Evolutionary conservation across 2,797 vertebrate genomes (phyloP).

Genomic region (Sitta carolinensis): DNA sequence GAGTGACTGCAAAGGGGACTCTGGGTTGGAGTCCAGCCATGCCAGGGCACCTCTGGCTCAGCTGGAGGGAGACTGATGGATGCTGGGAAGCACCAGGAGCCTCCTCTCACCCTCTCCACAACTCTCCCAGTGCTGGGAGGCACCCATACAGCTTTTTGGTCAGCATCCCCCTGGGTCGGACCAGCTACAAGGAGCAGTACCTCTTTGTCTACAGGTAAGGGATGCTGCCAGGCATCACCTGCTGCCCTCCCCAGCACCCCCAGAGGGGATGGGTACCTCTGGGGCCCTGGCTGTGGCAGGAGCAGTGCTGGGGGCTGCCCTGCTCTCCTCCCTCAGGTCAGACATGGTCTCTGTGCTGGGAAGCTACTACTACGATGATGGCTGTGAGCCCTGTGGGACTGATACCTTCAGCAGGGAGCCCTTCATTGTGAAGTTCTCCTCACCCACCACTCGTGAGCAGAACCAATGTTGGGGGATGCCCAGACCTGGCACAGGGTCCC

Average conservation of each 20-base stretch:
- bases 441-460: conserved; percentile 71
- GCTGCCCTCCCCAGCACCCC: background rate
- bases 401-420: conserved; percentile 88
- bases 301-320: background rate
- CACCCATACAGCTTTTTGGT: conserved; percentile 71
- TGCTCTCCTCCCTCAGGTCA: conserved; percentile 65
- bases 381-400: conserved; percentile 65
- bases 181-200: conserved; percentile 86
- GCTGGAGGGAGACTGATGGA: background rate
- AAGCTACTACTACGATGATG: conserved; percentile 84
- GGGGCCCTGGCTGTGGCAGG: background rate
- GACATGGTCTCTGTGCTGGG: conserved; percentile 75
- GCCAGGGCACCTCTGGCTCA: background rate
- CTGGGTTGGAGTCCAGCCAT: background rate
- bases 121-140: background rate
- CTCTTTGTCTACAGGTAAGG: conserved; percentile 88
- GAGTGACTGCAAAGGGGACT: background rate
- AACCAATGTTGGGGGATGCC: fast-evolving
- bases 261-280: background rate
- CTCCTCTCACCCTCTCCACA: background rate
- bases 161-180: conserved; percentile 84
- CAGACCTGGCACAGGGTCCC: fast-evolving
- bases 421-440: conserved; percentile 84
- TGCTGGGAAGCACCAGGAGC: background rate
- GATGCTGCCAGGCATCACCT: background rate